Evolutionary conservation across 37 sponge, comb jelly and placozoan genomes (phyloP), one percentile per base, ranked within the genome.

Genomic region (Hormiphora californensis): DNA sequence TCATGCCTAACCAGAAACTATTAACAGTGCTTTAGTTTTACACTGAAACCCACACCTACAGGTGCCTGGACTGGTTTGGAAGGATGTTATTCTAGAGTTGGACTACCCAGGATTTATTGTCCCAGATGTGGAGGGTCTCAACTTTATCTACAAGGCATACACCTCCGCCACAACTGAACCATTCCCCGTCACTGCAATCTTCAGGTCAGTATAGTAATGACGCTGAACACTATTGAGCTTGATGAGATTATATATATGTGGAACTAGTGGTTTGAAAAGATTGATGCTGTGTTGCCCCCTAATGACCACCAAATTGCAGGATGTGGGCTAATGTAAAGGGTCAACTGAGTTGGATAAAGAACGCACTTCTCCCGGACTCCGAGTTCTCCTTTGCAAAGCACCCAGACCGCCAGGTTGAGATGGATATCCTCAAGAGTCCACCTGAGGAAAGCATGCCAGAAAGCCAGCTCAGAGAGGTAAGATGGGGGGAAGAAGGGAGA

Each of bases 61-160:
- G 92, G 91, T 90, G 1, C 91, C 91, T 39, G 87, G 73, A 41
- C 44, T 95, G 86, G 89, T 88, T 85, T 95, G 95, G 99, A 88
- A 91, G 33, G 99, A 95, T 36, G 95, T 98, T 63, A 89, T 98
- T 41, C 85, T 90, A 25, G 89, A 89, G 28, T 54, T 98, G 69
- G 99, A 98, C 90, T 91, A 98, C 69, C 93, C 94, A 0, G 96
- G 87, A 43, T 95, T 98, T 88, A 62, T 65, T 63, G 78, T 98
- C 51, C 90, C 91, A 34, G 93, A 92, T 62, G 89, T 90, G 15
- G 93, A 94, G 34, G 94, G 93, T 0, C 90, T 98, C 19, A 88
- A 85, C 34, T 87, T 98, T 40, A 90, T 98, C 43, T 86, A 94
- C 67, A 88, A 90, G 0, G 89, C 91, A 17, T 95, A 91, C 92